These are phyloP conservation scores for Ochlodes sylvanus DNA, from an alignment of 2,888 invertebrate genomes.

Conservation along the genomic window DNA sequence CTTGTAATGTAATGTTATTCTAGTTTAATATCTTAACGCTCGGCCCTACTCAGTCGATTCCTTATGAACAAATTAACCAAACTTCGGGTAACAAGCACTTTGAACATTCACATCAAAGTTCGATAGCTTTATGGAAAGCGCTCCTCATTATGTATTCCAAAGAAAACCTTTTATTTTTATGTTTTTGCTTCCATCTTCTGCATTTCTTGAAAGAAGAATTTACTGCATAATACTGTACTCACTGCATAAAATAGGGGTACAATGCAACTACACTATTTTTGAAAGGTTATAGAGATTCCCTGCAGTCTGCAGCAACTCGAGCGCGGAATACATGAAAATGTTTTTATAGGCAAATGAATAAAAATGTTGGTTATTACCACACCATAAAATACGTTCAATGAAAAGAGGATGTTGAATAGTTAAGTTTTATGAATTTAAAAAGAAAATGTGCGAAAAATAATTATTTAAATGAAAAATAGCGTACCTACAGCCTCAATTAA, in stretches of 20 bases:
- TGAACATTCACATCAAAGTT: too few relatives aligned
- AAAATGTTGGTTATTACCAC: not conserved
- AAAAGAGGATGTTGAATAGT: not conserved
- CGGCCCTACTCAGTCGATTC: too few relatives aligned
- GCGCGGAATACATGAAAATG: not conserved
- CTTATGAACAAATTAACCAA: too few relatives aligned
- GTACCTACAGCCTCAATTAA: too few relatives aligned
- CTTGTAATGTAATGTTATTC: too few relatives aligned
- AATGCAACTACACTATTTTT: constrained; percentile 9
- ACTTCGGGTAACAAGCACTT: too few relatives aligned
- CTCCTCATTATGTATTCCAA: constrained; percentile 33
- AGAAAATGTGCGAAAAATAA: not conserved
- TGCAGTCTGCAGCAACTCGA: not conserved
- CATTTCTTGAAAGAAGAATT: not conserved
- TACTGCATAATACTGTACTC: constrained; percentile 16
- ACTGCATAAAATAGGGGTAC: constrained; percentile 1
- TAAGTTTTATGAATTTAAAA: not conserved
- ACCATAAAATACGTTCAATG: not conserved
- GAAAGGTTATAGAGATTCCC: constrained; percentile 11
- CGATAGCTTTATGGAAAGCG: too few relatives aligned
- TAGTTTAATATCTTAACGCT: too few relatives aligned
- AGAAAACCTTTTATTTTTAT: not conserved
- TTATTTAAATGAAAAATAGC: too few relatives aligned
- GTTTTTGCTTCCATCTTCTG: too few relatives aligned
- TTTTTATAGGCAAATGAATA: not conserved